Evolutionary conservation across 2,113 vertebrate genomes (phyloP).

Genomic region (Myotis lucifugus): DNA sequence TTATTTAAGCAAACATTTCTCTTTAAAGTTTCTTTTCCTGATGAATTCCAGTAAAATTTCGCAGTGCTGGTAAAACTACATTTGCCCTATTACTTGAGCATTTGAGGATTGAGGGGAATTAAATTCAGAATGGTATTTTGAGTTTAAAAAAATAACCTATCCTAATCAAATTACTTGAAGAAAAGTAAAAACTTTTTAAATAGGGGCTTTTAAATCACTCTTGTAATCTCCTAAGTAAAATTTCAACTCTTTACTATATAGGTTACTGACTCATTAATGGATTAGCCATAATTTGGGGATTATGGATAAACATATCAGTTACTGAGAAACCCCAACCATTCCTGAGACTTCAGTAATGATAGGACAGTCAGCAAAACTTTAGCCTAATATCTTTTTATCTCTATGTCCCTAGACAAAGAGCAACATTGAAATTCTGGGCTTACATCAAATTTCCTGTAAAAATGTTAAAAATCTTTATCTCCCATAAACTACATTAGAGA

Average conservation of each 20-base stretch:
- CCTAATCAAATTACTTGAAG: neutral
- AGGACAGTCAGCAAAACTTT: neutral
- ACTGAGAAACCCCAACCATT: neutral
- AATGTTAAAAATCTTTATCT: conserved; percentile 56
- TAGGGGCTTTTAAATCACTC: neutral
- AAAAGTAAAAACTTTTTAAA: neutral
- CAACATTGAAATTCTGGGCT: conserved; percentile 40
- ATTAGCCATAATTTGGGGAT: neutral
- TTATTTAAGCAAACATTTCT: conserved; percentile 1
- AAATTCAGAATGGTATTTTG: conserved; percentile 36
- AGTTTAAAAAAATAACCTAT: neutral
- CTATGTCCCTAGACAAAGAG: neutral
- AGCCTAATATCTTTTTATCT: neutral
- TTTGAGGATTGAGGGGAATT: neutral
- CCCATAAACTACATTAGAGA: conserved; percentile 40
- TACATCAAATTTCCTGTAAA: conserved; percentile 68
- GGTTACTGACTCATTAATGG: neutral
- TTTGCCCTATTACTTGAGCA: neutral
- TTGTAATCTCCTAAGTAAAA: neutral
- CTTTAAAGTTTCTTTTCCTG: neutral
- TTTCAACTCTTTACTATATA: neutral
- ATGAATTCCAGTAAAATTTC: conserved; percentile 1
- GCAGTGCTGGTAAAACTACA: neutral
- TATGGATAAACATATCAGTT: neutral
- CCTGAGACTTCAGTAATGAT: neutral